Base-by-base conservation (phyloP, 2,113 vertebrate genomes). In the Nettapus auritus region DNA sequence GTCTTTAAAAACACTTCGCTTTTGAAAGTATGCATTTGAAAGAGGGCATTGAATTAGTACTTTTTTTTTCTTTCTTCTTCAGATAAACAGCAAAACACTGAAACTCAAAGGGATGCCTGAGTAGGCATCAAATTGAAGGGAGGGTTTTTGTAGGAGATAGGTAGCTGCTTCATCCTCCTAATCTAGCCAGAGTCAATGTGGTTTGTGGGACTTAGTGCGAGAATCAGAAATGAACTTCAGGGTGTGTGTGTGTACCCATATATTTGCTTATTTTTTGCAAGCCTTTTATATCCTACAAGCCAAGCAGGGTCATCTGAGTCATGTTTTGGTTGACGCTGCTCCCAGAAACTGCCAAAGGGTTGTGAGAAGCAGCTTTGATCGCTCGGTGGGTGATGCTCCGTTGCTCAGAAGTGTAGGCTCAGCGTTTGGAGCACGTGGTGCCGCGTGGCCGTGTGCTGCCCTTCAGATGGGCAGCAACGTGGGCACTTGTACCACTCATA, bases 371-470 rank as follows among this genome's bases (percentile, higher is more conserved):
- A 3, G 34, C 69, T 42, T 64, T 56, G 82, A 13, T 85, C 71
- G 12, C 52, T 85, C 93, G 38, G 78, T 0, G 0, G 74, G 28
- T 38, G 89, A 55, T 40, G 52, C 25, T 71, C 36, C 31, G 1
- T 78, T 63, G 44, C 11, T 67, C 60, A 46, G 68, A 56, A 57
- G 6, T 0, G 4, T 16, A 5, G 55, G 80, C 82, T 86, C 34
- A 9, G 55, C 1, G 0, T 23, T 67, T 31, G 5, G 42, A 4
- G 36, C 0, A 7, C 3, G 1, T 1, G 25, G 21, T 42, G 71
- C 50, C 6, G 2, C 73, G 68, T 29, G 68, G 9, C 9, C 4
- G 20, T 20, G 50, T 29, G 85, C 69, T 53, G 52, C 44, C n/a
- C n/a, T 38, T 28, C 66, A 19, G 33, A 9, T 12, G 60, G 66